phyloP scores from a whole-genome alignment of 2,797 vertebrate genomes.

The Hoplostethus mediterraneus region DNA sequence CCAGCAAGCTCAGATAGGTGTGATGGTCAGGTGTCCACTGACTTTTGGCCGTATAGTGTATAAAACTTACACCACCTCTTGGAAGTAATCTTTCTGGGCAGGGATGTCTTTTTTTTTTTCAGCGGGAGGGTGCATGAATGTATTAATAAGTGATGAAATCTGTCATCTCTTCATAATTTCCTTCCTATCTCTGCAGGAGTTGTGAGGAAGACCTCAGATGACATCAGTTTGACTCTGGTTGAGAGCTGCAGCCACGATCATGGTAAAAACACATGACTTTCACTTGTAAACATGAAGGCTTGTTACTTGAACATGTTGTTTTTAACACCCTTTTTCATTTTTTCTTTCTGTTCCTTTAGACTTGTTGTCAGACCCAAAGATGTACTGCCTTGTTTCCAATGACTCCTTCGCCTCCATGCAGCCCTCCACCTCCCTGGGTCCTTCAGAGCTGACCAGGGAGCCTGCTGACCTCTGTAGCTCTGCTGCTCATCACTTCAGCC shows the following conservation, averaged over 20 bases:
- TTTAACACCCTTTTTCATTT: neutral
- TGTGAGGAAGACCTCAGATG: conserved; percentile 92
- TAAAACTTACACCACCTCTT: neutral
- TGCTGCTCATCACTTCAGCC: conserved; percentile 89
- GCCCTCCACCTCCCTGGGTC: conserved; percentile 94
- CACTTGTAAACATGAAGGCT: neutral
- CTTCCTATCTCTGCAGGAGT: conserved; percentile 82
- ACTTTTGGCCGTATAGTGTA: too few species aligned
- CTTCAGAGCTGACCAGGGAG: conserved; percentile 91
- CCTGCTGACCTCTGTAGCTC: conserved; percentile 85
- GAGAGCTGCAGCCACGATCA: conserved; percentile 97
- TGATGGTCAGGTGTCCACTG: too few species aligned
- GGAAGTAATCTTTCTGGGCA: conserved; percentile 2
- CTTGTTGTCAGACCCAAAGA: conserved; percentile 93
- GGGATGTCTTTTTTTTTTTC: conserved; percentile 1
- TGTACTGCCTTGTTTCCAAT: conserved; percentile 96
- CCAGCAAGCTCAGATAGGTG: too few species aligned
- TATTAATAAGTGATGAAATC: conserved; percentile 65
- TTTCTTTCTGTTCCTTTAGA: conserved; percentile 78
- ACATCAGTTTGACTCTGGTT: conserved; percentile 96
- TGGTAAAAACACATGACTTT: conserved; percentile 76
- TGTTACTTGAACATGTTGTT: neutral
- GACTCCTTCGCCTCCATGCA: conserved; percentile 98
- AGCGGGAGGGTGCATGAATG: conserved; percentile 23
- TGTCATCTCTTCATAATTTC: conserved; percentile 41